Base-by-base conservation (phyloP, 2,797 vertebrate species). In the Podargus strigoides region DNA sequence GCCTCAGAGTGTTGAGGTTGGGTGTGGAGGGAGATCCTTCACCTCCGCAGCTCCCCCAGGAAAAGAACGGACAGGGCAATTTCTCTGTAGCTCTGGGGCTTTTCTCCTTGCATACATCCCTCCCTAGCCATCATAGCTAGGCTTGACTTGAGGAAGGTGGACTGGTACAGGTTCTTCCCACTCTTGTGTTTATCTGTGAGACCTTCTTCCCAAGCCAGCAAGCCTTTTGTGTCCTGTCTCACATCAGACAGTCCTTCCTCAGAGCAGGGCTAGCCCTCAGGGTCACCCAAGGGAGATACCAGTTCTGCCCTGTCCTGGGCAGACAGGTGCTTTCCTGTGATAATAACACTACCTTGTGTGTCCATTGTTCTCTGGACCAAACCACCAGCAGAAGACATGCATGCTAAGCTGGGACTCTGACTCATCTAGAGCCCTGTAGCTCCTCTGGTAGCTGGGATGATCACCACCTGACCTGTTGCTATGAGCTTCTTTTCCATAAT, bases 321-420 rank as follows among this genome's bases (percentile, higher is more conserved):
- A 53, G 63, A 27, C n/a, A 26, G 47, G 26, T 1, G 3, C 50
- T 80, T 59, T 62, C 58, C 64, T 69, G 34, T 75, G 56, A 47
- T 52, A 34, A 18, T n/a, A 49, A 22, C 3, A 2, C 22, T 24
- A 12, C n/a, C 23, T 66, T 5, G 4, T 2, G 3, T n/a, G 14
- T 34, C 36, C 39, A 15, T 19, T 68, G 68, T 44, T 81, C 20
- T 47, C 49, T 47, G 53, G 36, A 37, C 27, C 39, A 62, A 56
- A 46, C n/a, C 47, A 56, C 6, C 2, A 26, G 64, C 28, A 37
- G 62, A 59, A 68, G 28, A 10, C 19, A 10, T 8, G 10, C 6
- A 5, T 14, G 14, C 41, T 62, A 44, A 76, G 20, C 9, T 14
- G 26, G 24, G 49, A 50, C 49, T 50, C 26, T 50, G 26, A 50